phyloP scores from a whole-genome alignment of 2,113 vertebrate species.

The Tor tambroides region DNA sequence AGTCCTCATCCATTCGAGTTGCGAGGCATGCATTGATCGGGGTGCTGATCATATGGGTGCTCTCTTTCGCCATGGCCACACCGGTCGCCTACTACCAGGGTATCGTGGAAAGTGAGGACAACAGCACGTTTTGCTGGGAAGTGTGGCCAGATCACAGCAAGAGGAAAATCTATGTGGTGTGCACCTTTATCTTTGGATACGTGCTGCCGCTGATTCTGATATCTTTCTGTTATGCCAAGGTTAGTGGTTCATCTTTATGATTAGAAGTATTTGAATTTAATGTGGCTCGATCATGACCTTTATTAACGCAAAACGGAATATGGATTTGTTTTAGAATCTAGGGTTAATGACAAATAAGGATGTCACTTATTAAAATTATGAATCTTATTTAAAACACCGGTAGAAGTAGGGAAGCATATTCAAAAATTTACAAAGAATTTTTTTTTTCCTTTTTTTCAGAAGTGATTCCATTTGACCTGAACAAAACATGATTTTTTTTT shows the following conservation, averaged over 20 bases:
- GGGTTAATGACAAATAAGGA: neutral
- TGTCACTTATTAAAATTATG: neutral
- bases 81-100: conserved; percentile 90
- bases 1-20: conserved; percentile 85
- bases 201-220: conserved; percentile 92
- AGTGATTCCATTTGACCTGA: neutral
- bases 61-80: conserved; percentile 90
- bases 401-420: no score
- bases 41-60: conserved; percentile 88
- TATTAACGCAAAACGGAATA: neutral
- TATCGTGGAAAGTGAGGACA: conserved; percentile 79
- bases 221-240: conserved; percentile 97
- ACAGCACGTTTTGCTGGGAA: conserved; percentile 96
- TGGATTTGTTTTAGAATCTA: neutral
- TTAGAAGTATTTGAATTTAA: neutral
- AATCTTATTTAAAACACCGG: neutral
- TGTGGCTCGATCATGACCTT: neutral
- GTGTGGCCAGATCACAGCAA: conserved; percentile 83
- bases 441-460: no score
- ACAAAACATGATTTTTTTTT: neutral
- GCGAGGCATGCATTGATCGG: conserved; percentile 85
- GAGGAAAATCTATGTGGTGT: conserved; percentile 90
- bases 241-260: conserved; percentile 60
- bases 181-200: conserved; percentile 93
- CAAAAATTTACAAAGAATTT: no score